Percentiles rank a stretch among this genome's conserved stretches.
Evolutionary conservation across 2,113 vertebrate species (phyloP).

Genomic region (Anthoscopus minutus): DNA sequence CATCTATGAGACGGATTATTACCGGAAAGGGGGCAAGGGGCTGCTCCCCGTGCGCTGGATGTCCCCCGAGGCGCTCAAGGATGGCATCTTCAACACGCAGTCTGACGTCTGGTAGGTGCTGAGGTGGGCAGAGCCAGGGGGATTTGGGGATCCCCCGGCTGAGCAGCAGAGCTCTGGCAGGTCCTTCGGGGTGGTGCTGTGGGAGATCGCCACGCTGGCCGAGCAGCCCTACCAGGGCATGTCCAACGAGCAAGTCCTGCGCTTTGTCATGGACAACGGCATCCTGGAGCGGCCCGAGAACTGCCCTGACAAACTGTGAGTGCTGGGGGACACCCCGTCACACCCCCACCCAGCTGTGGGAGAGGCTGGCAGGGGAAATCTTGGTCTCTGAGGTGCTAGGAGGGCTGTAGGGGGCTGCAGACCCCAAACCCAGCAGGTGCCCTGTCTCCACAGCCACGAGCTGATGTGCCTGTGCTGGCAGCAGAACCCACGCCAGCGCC

Average conservation of each 20-base stretch:
- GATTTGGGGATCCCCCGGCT: fast-evolving
- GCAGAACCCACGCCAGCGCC: constrained; percentile 74
- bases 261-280: constrained; percentile 75
- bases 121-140: fast-evolving
- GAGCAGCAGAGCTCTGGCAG: background rate
- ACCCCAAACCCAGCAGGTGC: background rate
- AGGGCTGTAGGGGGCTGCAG: fast-evolving
- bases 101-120: constrained; percentile 74
- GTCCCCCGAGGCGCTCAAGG: constrained; percentile 79
- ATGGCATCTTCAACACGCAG: constrained; percentile 77
- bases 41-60: constrained; percentile 80
- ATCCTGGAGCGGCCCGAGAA: constrained; percentile 67
- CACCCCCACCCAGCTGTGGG: background rate
- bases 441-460: constrained; percentile 55
- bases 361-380: background rate
- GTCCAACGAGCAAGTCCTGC: constrained; percentile 81
- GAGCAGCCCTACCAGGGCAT: constrained; percentile 82
- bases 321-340: background rate
- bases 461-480: constrained; percentile 79
- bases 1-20: constrained; percentile 82
- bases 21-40: constrained; percentile 78
- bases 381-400: background rate
- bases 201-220: constrained; percentile 77
- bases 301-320: constrained; percentile 76
- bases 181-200: constrained; percentile 79